Evolutionary conservation across 23 tunicate genomes (phyloP).

Genomic region (Halocynthia aurantium): DNA sequence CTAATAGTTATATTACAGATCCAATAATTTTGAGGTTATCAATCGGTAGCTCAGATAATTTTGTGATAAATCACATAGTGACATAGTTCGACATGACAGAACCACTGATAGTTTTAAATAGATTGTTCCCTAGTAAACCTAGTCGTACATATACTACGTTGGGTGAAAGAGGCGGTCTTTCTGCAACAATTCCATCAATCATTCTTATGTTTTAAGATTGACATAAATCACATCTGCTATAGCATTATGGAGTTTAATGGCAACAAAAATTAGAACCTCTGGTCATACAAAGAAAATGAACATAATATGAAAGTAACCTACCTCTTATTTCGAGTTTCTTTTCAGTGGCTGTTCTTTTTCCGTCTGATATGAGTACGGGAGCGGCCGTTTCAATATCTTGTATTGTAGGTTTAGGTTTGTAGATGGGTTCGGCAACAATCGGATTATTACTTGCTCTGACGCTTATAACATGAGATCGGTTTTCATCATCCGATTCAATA

Average conservation of each 20-base stretch:
- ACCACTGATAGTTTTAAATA: too few relatives aligned
- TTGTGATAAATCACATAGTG: too few relatives aligned
- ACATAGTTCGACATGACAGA: too few relatives aligned
- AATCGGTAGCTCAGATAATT: too few relatives aligned
- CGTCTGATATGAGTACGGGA: constrained; percentile 20
- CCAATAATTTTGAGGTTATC: too few relatives aligned
- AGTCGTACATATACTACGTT: too few relatives aligned
- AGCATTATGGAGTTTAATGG: background rate
- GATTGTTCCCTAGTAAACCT: too few relatives aligned
- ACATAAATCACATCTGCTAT: too few relatives aligned
- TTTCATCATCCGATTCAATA: constrained; percentile 68
- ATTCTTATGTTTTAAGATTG: too few relatives aligned
- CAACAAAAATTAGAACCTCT: background rate
- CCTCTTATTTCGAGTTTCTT: constrained; percentile 57
- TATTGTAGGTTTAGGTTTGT: background rate
- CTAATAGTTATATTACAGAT: too few relatives aligned
- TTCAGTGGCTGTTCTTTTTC: constrained; percentile 47
- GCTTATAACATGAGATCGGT: constrained; percentile 31
- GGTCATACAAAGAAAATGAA: background rate
- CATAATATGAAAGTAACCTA: background rate
- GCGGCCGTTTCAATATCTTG: constrained; percentile 13
- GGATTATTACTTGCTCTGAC: constrained; percentile 25
- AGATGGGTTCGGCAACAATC: background rate
- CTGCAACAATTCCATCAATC: too few relatives aligned
- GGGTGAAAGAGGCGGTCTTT: too few relatives aligned